Base-by-base conservation (phyloP, 2,797 vertebrate genomes). In the Pangasius mekongensis region DNA sequence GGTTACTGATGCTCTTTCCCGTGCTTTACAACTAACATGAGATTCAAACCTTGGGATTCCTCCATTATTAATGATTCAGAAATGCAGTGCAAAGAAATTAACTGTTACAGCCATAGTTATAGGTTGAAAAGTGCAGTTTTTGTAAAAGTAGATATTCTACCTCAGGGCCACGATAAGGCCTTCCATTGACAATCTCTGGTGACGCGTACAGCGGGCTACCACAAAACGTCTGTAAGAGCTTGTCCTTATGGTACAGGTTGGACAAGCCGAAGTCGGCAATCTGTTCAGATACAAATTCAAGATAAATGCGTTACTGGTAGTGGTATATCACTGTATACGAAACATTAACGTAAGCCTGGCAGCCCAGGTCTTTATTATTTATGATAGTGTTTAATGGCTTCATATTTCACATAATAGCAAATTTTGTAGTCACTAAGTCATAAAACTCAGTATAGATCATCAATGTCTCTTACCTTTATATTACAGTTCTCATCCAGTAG, bases 401-500 rank as follows among this genome's bases (percentile, higher is more conserved):
- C 20, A 5, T 5, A 58, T 62, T 49, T 73, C 3, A 43, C 6
- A 22, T 82, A 54, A 86, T 18, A 64, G 27, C 6, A 43, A 43
- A 81, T 52, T 81, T 27, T 64, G n/a, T 58, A 22, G 47, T 43
- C 43, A 0, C 0, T 0, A 5, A 54, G n/a, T 43, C 54, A 14
- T 8, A 5, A 39, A 49, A 83, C 14, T 54, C 16, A 3, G 0
- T 54, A 74, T 27, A 0, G 1, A 18, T 62, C 3, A 64, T 10
- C 5, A 27, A 52, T n/a, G 27, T 22, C 10, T 54, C 92, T 90
- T 95, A 99, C 99, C 98, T 99, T 99, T 94, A 99, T 99, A 94
- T 99, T 99, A 96, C 98, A 98, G 97, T 97, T 99, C 96, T 99
- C 98, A 96, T 99, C 99, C 90, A 99, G 98, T 95, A 99, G 97